Evolutionary conservation across 2,113 vertebrate genomes (phyloP).

Genomic region (Nothocercus nigrocapillus): DNA sequence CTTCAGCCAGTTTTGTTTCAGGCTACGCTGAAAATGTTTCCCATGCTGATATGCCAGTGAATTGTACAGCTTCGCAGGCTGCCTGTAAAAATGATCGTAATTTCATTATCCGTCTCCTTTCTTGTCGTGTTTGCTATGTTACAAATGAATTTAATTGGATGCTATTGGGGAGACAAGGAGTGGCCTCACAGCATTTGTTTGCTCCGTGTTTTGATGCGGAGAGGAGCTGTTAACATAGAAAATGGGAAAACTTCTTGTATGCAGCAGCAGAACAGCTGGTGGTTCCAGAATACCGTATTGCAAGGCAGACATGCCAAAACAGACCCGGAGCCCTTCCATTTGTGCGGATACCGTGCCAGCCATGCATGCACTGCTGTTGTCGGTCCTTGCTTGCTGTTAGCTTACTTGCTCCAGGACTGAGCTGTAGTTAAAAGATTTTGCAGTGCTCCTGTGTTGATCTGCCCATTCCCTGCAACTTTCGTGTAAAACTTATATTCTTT

Average conservation of each 20-base stretch:
- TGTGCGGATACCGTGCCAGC: neutral
- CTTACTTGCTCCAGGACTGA: neutral
- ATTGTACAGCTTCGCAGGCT: neutral
- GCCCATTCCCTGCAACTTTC: neutral
- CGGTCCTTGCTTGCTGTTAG: neutral
- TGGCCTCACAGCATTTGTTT: neutral
- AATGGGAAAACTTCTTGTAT: neutral
- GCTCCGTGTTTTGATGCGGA: neutral
- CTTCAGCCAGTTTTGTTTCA: neutral
- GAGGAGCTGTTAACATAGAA: neutral
- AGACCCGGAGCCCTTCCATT: neutral
- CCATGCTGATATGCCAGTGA: neutral
- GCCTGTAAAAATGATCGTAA: neutral
- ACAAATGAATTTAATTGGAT: neutral
- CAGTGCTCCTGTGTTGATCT: neutral
- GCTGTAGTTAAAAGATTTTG: neutral
- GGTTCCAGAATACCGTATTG: neutral
- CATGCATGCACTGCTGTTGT: accelerated
- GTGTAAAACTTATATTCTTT: neutral
- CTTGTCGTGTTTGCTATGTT: neutral
- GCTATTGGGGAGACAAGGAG: neutral
- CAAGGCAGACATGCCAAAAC: neutral
- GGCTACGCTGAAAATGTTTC: neutral
- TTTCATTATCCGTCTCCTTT: neutral
- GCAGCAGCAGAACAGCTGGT: neutral